phyloP scores from a whole-genome alignment of 2,888 invertebrate genomes.

The Dolichomitus sp. region DNA sequence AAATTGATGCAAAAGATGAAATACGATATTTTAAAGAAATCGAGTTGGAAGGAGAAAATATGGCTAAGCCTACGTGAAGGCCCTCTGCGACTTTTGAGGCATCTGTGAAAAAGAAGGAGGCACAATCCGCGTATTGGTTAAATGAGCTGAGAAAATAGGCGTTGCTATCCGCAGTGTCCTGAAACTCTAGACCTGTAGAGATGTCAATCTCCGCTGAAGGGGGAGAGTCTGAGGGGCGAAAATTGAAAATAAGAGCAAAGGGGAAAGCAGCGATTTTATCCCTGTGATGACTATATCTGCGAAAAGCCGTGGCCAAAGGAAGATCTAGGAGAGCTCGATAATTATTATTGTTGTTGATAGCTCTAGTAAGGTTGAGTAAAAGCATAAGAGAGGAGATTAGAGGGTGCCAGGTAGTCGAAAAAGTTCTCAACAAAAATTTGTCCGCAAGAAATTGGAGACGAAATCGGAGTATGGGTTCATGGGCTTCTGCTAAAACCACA shows the following conservation, averaged over 20 bases:
- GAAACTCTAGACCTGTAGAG: background rate
- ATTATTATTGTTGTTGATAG: background rate
- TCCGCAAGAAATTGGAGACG: constrained; percentile 4
- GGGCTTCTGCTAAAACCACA: background rate
- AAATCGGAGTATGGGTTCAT: background rate
- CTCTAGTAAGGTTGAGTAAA: background rate
- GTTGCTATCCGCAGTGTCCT: background rate
- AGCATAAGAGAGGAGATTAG: background rate
- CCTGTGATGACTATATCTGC: background rate
- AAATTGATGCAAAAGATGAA: background rate
- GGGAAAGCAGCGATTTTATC: background rate
- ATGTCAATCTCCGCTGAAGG: background rate
- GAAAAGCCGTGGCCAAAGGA: background rate
- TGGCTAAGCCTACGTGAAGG: background rate
- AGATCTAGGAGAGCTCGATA: background rate
- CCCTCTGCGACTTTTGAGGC: background rate
- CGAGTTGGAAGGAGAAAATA: background rate
- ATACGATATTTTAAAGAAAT: background rate
- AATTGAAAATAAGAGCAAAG: background rate
- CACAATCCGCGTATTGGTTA: background rate
- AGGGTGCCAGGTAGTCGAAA: constrained; percentile 1
- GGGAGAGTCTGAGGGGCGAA: background rate
- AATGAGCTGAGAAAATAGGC: background rate
- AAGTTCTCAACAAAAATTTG: background rate
- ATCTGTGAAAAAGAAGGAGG: background rate